These are phyloP conservation scores for Glaucidium brasilianum DNA, from an alignment of 2,113 vertebrate genomes.

Conservation along the genomic window DNA sequence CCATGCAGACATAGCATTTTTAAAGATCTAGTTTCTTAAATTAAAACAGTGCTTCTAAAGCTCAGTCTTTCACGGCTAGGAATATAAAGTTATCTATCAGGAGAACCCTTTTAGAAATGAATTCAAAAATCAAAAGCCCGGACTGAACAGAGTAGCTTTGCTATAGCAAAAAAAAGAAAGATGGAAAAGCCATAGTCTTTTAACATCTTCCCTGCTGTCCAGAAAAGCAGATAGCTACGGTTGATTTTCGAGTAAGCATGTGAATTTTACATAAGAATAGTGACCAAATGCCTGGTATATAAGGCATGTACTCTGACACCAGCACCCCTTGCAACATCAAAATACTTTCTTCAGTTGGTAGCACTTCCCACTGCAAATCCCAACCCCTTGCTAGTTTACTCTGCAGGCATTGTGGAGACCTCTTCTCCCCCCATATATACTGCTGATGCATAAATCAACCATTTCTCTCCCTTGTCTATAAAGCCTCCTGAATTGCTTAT, in stretches of 20 bases:
- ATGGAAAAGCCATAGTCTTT: background rate
- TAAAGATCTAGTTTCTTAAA: background rate
- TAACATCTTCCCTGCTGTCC: background rate
- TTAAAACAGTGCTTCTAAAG: background rate
- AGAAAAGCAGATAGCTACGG: background rate
- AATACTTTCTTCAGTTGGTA: background rate
- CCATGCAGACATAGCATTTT: background rate
- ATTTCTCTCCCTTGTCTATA: background rate
- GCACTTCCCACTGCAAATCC: background rate
- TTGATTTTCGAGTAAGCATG: background rate
- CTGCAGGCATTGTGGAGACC: background rate
- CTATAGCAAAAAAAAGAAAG: rapidly evolving
- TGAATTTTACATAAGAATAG: background rate
- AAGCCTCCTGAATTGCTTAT: background rate
- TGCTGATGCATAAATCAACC: background rate
- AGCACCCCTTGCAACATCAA: background rate
- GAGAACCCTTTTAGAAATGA: background rate
- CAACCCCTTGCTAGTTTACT: background rate
- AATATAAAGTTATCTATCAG: background rate
- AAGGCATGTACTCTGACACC: background rate
- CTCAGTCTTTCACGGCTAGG: background rate
- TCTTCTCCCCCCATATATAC: background rate
- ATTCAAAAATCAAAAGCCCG: background rate
- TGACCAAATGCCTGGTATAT: background rate
- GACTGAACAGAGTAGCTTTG: background rate